phyloP scores from a whole-genome alignment of 35 echinoderm and acorn worm species.

The Acanthaster planci region DNA sequence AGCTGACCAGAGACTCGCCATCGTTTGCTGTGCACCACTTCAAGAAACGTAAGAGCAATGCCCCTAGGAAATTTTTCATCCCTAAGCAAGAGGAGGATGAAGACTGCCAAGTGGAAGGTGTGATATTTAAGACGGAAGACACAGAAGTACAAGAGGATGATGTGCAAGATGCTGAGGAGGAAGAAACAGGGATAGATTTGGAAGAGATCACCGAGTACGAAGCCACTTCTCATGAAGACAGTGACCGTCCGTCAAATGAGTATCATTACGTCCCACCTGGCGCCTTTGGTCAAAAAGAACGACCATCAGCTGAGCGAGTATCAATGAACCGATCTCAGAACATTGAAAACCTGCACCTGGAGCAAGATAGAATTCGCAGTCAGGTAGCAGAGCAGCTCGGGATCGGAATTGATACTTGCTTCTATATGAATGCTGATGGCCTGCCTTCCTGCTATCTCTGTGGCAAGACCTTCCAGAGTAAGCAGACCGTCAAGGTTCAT shows the following conservation, averaged over 20 bases:
- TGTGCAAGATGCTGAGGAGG: conserved; percentile 12
- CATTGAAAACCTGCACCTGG: neutral
- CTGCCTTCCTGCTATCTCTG: conserved; percentile 34
- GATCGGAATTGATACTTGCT: conserved; percentile 20
- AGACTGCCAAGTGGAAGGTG: neutral
- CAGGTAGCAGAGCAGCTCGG: conserved; percentile 21
- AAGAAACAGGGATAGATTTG: conserved; percentile 15
- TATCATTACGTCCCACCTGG: neutral
- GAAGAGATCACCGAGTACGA: neutral
- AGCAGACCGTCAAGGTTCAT: conserved; percentile 40
- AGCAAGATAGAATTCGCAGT: neutral
- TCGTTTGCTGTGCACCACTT: neutral
- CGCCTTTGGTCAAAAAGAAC: neutral
- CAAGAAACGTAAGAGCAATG: conserved; percentile 23
- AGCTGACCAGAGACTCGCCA: neutral
- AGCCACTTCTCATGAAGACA: neutral
- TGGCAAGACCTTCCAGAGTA: conserved; percentile 40
- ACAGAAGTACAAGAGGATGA: neutral
- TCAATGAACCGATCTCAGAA: neutral
- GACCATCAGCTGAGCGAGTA: neutral
- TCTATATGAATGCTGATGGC: conserved; percentile 3
- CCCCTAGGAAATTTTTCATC: neutral
- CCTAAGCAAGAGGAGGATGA: neutral
- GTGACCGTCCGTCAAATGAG: neutral
- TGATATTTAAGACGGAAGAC: conserved; percentile 14